Conservation (phyloP, 2,888 invertebrate genomes). For the Ophion ellenae region DNA sequence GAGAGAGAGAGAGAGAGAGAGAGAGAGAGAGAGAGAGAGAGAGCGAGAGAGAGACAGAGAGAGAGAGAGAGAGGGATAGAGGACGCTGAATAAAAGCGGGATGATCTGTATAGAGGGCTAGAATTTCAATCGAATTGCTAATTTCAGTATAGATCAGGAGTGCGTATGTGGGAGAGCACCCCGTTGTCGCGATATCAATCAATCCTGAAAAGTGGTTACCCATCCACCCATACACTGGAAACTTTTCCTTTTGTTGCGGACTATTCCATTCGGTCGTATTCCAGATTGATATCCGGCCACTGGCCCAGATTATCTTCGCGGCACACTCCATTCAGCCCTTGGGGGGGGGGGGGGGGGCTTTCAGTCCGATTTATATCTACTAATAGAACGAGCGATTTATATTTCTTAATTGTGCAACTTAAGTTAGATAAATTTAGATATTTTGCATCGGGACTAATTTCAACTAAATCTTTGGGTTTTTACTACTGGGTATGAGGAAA, state of each 20-base stretch:
- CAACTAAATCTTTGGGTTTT: no score
- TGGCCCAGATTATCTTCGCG: slow-evolving; percentile 50
- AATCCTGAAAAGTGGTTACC: slow-evolving; percentile 71
- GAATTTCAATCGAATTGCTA: slow-evolving; percentile 73
- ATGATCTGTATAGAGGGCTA: slow-evolving; percentile 54
- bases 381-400: background rate
- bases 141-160: slow-evolving; percentile 63
- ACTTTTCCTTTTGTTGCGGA: slow-evolving; percentile 69
- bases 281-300: slow-evolving; percentile 60
- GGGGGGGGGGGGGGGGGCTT: no score
- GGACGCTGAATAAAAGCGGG: slow-evolving; percentile 40
- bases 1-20: slow-evolving; percentile 1
- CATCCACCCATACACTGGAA: slow-evolving; percentile 55
- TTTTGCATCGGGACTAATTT: no score
- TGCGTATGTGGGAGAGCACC: slow-evolving; percentile 50
- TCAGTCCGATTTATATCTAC: background rate
- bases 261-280: slow-evolving; percentile 58
- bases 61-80: background rate
- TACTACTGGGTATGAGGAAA: no score
- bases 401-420: background rate
- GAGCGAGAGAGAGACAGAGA: background rate
- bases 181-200: slow-evolving; percentile 71
- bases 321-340: slow-evolving; percentile 8
- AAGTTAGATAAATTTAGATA: no score
- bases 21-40: background rate